Evolutionary conservation across 2,888 invertebrate species (phyloP).

Genomic region (Seladonia tumulorum): DNA sequence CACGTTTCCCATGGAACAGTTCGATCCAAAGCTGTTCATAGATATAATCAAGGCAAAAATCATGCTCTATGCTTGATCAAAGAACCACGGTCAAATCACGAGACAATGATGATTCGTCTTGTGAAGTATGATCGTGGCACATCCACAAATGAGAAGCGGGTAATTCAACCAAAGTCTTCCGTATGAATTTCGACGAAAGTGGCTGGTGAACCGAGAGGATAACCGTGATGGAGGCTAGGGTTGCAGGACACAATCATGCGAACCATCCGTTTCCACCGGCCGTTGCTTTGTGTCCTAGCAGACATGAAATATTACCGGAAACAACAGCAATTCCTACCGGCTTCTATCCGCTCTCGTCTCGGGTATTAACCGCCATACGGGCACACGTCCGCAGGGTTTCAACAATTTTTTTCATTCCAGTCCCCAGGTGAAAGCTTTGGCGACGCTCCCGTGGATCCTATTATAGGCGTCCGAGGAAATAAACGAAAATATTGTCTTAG

Average conservation of each 20-base stretch:
- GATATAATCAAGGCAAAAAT: too few species aligned
- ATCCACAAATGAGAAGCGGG: neutral
- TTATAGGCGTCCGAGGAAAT: neutral
- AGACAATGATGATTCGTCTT: neutral
- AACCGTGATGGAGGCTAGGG: neutral
- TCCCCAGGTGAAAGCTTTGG: neutral
- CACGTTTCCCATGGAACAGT: too few species aligned
- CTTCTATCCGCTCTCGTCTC: neutral
- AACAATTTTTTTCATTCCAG: neutral
- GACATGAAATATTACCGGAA: slow-evolving; percentile 41
- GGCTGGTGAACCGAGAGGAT: neutral
- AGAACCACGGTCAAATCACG: too few species aligned
- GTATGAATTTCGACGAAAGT: neutral
- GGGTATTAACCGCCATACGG: slow-evolving; percentile 16
- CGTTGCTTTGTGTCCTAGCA: slow-evolving; percentile 27
- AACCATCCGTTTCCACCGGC: slow-evolving; percentile 21
- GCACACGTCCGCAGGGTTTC: neutral
- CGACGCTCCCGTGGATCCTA: neutral
- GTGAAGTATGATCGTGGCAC: neutral
- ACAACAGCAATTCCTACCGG: neutral
- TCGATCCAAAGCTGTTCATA: too few species aligned
- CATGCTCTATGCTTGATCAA: too few species aligned
- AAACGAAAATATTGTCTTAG: neutral
- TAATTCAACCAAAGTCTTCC: neutral
- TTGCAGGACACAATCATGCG: slow-evolving; percentile 19